A percentile compares a stretch with the other conserved stretches of the same genome.
Evolutionary conservation across 2,113 vertebrate genomes (phyloP).

Genomic region (Echinops telfairi): DNA sequence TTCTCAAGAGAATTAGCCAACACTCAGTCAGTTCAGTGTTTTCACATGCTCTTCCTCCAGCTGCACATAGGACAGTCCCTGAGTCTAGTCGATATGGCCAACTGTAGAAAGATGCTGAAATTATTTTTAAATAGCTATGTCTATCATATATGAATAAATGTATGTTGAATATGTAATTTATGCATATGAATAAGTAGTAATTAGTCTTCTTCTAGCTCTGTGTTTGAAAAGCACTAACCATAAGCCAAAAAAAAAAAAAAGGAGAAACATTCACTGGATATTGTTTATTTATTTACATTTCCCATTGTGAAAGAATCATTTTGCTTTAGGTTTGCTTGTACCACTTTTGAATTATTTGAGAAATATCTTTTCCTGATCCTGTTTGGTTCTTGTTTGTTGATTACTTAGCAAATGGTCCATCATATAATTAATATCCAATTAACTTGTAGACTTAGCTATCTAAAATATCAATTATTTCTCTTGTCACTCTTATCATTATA

Average conservation of each 20-base stretch:
- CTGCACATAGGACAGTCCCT: constrained; percentile 62
- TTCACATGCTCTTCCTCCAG: background rate
- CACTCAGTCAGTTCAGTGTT: constrained; percentile 56
- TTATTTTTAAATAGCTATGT: constrained; percentile 53
- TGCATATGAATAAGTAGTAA: constrained; percentile 32
- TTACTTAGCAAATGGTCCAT: constrained; percentile 60
- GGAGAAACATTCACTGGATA: constrained; percentile 53
- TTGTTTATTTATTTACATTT: constrained; percentile 63
- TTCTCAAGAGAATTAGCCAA: constrained; percentile 61
- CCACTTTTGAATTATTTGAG: constrained; percentile 58
- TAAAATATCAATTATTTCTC: constrained; percentile 63
- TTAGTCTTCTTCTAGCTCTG: constrained; percentile 5
- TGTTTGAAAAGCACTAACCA: constrained; percentile 64
- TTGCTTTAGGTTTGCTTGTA: constrained; percentile 11
- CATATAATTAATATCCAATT: constrained; percentile 58
- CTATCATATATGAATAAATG: too few species aligned
- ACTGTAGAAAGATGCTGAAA: constrained; percentile 54
- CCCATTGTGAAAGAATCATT: constrained; percentile 37
- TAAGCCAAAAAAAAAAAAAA: constrained; percentile 27
- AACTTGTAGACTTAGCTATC: constrained; percentile 6
- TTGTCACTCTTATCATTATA: constrained; percentile 39
- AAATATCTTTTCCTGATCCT: constrained; percentile 65
- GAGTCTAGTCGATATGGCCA: constrained; percentile 59
- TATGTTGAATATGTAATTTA: constrained; percentile 11
- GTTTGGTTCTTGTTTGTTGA: constrained; percentile 63